Base-by-base conservation (phyloP, 2,797 vertebrate genomes). In the Diplodus sargus region DNA sequence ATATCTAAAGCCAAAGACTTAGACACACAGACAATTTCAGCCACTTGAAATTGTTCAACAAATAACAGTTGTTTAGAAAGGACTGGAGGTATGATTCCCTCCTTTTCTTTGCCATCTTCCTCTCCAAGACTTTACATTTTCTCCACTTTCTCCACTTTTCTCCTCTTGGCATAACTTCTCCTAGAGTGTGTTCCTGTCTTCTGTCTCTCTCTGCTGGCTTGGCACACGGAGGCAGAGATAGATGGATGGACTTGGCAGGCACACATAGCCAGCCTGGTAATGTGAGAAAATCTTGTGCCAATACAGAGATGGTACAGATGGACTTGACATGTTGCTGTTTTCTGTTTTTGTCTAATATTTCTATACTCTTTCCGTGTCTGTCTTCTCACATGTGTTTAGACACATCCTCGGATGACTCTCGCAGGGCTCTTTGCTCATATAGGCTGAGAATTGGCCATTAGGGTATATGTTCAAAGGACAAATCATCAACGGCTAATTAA, bases 401-500 rank as follows among this genome's bases (percentile, higher is more conserved):
- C 89, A 84, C 90, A 83, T 71, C 83, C 77, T 86, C 58, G 57
- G 73, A 72, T 65, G 70, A 66, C 79, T 86, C 79, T 89, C 64
- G 49, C 85, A 49, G 74, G 71, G 88, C 65, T 83, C 79, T 87
- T 71, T 84, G 80, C 82, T 84, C 84, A 58, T 83, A 82, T 83
- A 83, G 84, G 86, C 84, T 86, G 81, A 89, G 89, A 89, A 89
- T 84, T 84, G 89, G 85, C 88, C 90, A 90, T 90, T 89, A 86
- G 91, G 90, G 90, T 93, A 86, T 89, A 91, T 85, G 89, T 92
- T 94, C 92, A 94, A 94, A 93, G 91, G 91, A 94, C 86, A 90
- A 91, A 92, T 93, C 92, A 89, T 94, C 91, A 89, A 90, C 86
- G 81, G 88, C 92, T 94, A 94, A 95, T 95, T 93, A 94, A 93